Percentiles rank a stretch among this genome's conserved stretches.
Conservation (phyloP, 2,888 invertebrate genomes). For the Hesperia comma region DNA sequence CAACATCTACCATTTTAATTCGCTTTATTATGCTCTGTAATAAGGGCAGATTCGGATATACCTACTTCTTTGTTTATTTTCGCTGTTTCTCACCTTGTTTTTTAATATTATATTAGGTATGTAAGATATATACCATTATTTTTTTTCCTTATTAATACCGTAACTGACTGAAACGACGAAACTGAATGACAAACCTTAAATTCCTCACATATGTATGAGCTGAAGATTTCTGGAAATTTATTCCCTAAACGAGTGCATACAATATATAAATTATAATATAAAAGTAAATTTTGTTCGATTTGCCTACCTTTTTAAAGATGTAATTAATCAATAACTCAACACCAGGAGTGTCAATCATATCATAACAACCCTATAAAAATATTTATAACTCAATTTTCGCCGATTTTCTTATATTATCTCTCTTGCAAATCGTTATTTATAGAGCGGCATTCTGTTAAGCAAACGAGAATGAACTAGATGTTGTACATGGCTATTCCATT, state of each 20-base stretch:
- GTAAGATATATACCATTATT: too few relatives aligned
- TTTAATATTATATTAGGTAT: too few relatives aligned
- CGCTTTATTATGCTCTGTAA: slow-evolving; percentile 23
- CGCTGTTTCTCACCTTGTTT: neutral
- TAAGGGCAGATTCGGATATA: neutral
- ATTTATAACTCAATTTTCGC: slow-evolving; percentile 20
- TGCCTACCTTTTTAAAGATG: too few relatives aligned
- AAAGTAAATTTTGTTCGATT: too few relatives aligned
- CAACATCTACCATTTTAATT: slow-evolving; percentile 37
- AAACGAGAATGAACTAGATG: slow-evolving; percentile 44
- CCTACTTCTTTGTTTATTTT: neutral
- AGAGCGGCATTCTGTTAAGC: slow-evolving; percentile 40
- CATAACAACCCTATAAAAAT: neutral
- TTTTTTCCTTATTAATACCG: too few relatives aligned
- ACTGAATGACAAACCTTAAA: too few relatives aligned
- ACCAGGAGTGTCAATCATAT: neutral
- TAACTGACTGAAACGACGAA: too few relatives aligned
- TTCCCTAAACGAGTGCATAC: too few relatives aligned
- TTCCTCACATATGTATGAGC: too few relatives aligned
- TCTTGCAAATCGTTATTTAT: slow-evolving; percentile 42
- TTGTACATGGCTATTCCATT: slow-evolving; percentile 46
- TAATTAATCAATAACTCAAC: too few relatives aligned
- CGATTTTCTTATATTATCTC: slow-evolving; percentile 15
- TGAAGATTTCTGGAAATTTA: too few relatives aligned
- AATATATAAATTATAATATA: too few relatives aligned